These are phyloP conservation scores for Sardinella longiceps DNA, from an alignment of 2,797 vertebrate genomes.

Conservation along the genomic window DNA sequence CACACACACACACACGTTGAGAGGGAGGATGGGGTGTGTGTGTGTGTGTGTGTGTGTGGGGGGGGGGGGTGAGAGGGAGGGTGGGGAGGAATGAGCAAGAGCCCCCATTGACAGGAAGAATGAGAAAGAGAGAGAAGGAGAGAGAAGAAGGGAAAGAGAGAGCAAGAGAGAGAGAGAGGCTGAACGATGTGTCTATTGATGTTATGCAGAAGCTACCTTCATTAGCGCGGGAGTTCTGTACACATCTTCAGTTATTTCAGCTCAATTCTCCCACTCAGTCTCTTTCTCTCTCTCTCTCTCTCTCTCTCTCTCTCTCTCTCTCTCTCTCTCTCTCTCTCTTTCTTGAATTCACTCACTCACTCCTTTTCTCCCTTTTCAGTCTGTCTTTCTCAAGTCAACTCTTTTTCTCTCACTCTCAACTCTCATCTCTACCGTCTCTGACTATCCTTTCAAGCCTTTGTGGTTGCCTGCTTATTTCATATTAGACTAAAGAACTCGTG, in stretches of 20 bases:
- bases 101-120: no score
- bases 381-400: neutral
- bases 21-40: no score
- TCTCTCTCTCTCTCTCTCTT: neutral
- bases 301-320: conserved; percentile 47
- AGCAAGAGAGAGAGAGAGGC: neutral
- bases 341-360: conserved; percentile 45
- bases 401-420: conserved; percentile 31
- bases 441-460: neutral
- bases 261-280: conserved; percentile 47
- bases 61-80: no score
- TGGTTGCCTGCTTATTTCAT: neutral
- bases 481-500: neutral
- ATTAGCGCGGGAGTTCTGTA: neutral
- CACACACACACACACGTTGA: neutral
- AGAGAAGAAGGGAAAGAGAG: neutral
- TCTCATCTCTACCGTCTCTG: no score
- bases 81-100: no score
- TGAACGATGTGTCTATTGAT: neutral
- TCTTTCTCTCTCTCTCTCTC: conserved; percentile 56
- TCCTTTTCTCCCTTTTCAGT: conserved; percentile 50
- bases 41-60: no score
- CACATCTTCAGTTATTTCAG: conserved; percentile 4
- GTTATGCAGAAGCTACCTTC: neutral
- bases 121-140: neutral